A percentile compares a stretch with the other conserved stretches of the same genome.
Conservation (phyloP, 2,888 invertebrate species). For the Hartigia nigra region DNA sequence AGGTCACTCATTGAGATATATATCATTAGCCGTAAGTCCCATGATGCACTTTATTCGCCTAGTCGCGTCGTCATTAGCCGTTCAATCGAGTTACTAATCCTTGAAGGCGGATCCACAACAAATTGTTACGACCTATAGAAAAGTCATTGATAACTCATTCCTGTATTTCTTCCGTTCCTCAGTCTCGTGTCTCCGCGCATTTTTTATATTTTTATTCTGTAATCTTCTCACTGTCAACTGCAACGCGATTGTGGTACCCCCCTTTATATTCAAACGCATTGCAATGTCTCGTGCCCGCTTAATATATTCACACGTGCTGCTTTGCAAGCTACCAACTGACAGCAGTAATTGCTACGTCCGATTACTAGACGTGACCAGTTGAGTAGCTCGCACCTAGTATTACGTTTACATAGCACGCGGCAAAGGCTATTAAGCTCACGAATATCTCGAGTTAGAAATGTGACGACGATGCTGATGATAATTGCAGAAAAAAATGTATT, state of each 20-base stretch:
- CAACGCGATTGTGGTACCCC: neutral
- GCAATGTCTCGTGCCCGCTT: slow-evolving; percentile 1
- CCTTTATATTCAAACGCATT: neutral
- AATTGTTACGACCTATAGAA: neutral
- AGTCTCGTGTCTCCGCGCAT: neutral
- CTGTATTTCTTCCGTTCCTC: neutral
- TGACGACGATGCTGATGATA: slow-evolving; percentile 24
- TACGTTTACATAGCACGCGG: slow-evolving; percentile 20
- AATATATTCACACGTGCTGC: slow-evolving; percentile 47
- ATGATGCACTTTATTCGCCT: neutral
- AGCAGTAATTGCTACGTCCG: slow-evolving; percentile 29
- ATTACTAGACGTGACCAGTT: slow-evolving; percentile 10
- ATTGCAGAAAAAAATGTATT: neutral
- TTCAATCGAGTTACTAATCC: neutral
- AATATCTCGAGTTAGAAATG: slow-evolving; percentile 12
- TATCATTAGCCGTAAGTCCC: neutral
- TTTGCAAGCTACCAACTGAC: slow-evolving; percentile 28
- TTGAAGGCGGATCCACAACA: neutral
- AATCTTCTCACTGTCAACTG: neutral
- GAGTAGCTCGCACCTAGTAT: neutral
- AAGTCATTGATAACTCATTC: neutral
- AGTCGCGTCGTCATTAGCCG: neutral
- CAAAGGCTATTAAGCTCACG: slow-evolving; percentile 13
- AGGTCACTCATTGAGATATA: neutral
- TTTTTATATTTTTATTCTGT: neutral